Evolutionary conservation across 2,797 vertebrate genomes (phyloP), one percentile per base, ranked within the genome.

Genomic region (Pipistrellus kuhlii): DNA sequence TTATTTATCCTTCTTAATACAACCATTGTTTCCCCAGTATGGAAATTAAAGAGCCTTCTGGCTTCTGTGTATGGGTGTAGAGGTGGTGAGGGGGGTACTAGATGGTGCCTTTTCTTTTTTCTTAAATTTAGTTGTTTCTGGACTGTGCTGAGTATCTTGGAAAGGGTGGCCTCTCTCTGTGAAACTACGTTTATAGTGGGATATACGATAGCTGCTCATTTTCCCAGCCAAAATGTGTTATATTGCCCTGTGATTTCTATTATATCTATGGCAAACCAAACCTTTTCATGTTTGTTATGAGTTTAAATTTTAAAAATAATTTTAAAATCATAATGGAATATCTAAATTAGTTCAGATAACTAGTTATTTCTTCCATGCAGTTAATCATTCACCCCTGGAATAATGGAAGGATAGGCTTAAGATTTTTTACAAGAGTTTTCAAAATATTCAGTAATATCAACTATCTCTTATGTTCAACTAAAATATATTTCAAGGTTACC

Each of bases 281-380:
- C 14, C 81, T 87, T 89, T 85, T 91, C 41, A 64, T 59, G n/a
- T 90, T 85, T 85, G 35, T 20, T 92, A 0, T 62, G 38, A 41
- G 38, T 41, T 44, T 44, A 66, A 53, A 5, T n/a, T 68, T 94
- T 76, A 91, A 89, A 62, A n/a, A 68, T 77, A 73, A 89, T 64
- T 85, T 83, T 7, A 4, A 93, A 90, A 86, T n/a, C 44, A 53
- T 15, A 89, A 91, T 71, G 44, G 53, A 84, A 69, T 89, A 68
- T 44, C n/a, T 92, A 68, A 84, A n/a, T 93, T 85, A 75, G 87
- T 95, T 87, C 25, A 89, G 32, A 41, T 93, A 76, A 64, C 21
- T 87, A 80, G 10, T 76, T 92, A 83, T 91, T 96, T 88, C 23
- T 95, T 85, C 41, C 27, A 81, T 55, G 23, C 12, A 87, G 27